Evolutionary conservation across 1,140 invertebrate genomes (phyloP).

Genomic region (Dinothrombium tinctorium): DNA sequence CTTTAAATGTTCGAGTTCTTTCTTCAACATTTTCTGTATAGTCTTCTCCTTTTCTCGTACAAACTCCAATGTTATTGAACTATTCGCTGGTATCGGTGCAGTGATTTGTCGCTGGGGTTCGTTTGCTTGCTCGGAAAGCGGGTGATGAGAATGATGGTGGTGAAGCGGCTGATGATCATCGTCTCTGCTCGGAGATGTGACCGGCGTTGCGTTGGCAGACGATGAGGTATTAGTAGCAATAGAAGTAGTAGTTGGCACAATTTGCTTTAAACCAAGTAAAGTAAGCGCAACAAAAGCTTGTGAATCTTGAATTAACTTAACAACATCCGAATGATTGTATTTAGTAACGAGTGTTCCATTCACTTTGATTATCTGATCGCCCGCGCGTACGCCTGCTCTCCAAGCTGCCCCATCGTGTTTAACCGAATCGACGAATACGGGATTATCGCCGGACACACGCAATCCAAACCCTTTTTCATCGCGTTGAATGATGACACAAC

Average conservation of each 20-base stretch:
- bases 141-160: neutral
- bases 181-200: neutral
- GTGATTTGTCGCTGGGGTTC: neutral
- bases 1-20: neutral
- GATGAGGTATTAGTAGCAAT: neutral
- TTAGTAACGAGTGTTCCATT: conserved; percentile 72
- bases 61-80: neutral
- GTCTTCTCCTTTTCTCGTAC: neutral
- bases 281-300: conserved; percentile 27
- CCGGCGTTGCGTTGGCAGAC: neutral
- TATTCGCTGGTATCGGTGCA: neutral
- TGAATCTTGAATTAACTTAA: conserved; percentile 36
- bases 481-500: conserved; percentile 55
- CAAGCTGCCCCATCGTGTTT: conserved; percentile 78
- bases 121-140: too few species aligned
- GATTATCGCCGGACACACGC: conserved; percentile 90
- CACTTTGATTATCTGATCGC: conserved; percentile 81
- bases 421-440: conserved; percentile 85
- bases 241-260: neutral
- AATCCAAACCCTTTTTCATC: conserved; percentile 88
- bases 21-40: neutral
- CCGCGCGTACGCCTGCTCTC: conserved; percentile 66
- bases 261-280: conserved; percentile 12
- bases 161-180: too few species aligned
- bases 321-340: conserved; percentile 75